A percentile compares a stretch with the other conserved stretches of the same genome.
These are phyloP conservation scores for Panonychus citri DNA, from an alignment of 1,140 invertebrate species.

Conservation along the genomic window DNA sequence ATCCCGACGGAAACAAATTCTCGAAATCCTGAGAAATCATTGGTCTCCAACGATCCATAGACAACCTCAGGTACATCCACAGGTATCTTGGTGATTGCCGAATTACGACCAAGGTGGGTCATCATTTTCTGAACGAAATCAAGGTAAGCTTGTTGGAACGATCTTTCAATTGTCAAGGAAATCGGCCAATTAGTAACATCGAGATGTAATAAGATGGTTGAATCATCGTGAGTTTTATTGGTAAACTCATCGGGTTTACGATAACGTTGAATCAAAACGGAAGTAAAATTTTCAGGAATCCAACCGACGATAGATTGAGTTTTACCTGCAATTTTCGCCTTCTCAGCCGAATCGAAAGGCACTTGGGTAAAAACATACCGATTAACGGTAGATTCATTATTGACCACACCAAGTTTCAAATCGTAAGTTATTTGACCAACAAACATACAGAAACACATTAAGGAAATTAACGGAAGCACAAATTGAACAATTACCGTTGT, in stretches of 20 bases:
- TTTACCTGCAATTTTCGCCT: conserved; percentile 7
- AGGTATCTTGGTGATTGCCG: not conserved
- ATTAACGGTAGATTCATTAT: conserved; percentile 17
- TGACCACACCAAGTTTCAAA: conserved; percentile 52
- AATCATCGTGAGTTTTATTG: not conserved
- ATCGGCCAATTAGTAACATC: conserved; percentile 1
- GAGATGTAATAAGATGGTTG: not conserved
- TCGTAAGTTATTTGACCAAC: conserved; percentile 67
- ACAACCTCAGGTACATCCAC: not conserved
- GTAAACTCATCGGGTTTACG: not conserved
- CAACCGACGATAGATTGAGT: conserved; percentile 10
- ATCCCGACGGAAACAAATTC: not conserved
- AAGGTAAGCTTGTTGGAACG: not conserved
- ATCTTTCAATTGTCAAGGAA: not conserved
- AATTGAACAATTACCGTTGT: conserved; percentile 36
- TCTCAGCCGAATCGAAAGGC: not conserved
- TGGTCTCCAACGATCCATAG: not conserved
- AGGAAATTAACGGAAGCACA: conserved; percentile 65
- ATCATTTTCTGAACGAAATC: not conserved
- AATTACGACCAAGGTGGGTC: not conserved
- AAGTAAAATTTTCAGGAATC: conserved; percentile 6
- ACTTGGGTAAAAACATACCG: not conserved
- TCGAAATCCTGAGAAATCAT: not conserved
- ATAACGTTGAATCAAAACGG: conserved; percentile 4
- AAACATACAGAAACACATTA: conserved; percentile 77